phyloP scores from a whole-genome alignment of 2,113 vertebrate species.

The Sminthopsis crassicaudata region DNA sequence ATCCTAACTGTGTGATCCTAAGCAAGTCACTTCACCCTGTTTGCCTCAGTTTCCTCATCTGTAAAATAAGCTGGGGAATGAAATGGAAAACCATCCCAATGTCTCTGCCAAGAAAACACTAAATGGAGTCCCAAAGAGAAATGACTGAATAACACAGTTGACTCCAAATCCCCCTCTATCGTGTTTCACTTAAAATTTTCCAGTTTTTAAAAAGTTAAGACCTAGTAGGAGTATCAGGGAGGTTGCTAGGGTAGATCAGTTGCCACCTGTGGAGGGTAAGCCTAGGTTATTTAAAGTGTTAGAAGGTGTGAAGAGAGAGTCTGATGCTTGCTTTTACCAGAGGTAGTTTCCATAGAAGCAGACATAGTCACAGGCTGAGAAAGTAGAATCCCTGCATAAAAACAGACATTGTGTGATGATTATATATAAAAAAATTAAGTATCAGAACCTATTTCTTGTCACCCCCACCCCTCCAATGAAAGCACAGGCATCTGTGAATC shows the following conservation, averaged over 20 bases:
- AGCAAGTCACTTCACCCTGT: background rate
- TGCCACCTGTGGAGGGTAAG: background rate
- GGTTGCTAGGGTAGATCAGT: background rate
- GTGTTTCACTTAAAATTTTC: background rate
- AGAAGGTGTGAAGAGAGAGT: background rate
- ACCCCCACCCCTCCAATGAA: background rate
- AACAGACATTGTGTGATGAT: background rate
- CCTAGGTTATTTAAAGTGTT: background rate
- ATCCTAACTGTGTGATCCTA: background rate
- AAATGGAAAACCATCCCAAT: background rate
- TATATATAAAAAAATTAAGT: background rate
- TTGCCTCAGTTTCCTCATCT: background rate
- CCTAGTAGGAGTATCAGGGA: background rate
- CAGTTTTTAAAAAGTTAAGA: background rate
- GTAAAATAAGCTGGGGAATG: background rate
- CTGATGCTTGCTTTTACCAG: background rate
- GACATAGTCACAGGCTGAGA: background rate
- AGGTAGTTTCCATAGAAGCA: constrained; percentile 10
- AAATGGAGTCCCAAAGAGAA: background rate
- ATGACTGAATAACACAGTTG: background rate
- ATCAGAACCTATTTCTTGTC: background rate
- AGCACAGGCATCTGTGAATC: background rate
- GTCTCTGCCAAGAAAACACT: background rate
- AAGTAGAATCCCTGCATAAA: background rate
- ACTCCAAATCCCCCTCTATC: background rate